Base-by-base conservation (phyloP, 2,797 vertebrate species). In the Acomys russatus region DNA sequence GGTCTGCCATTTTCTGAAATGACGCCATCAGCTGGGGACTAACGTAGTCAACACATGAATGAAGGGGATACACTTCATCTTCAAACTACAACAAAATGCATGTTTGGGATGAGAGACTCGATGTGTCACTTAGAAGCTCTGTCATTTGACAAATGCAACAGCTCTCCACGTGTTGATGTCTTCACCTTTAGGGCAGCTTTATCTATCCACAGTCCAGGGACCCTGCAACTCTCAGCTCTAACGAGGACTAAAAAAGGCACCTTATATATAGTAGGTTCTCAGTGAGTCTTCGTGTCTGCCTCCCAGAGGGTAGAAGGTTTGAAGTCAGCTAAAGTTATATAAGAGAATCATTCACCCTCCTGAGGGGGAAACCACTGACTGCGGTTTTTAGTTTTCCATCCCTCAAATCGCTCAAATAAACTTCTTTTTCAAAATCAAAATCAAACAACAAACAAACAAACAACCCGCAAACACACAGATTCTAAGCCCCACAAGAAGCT, bases 371-470 rank as follows among this genome's bases (percentile, higher is more conserved):
- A 56, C 44, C 44, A 44, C 18, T 6, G 63, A 30, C 23, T 70
- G 33, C 76, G 49, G 49, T 38, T 93, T 33, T 64, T 66, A 56
- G 73, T 85, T 76, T 3, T 61, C 12, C 10, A 44, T 30, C 56
- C 71, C 14, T 1, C 1, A 63, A 35, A 54, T 64, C 59, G 61
- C 66, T 22, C 74, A 82, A 83, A 68, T 86, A 87, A 66, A 59
- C 68, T 89, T 91, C 49, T 25, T 84, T 93, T 93, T 80, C 28
- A 15, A 51, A 94, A 93, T 20, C 35, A 83, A 64, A 5, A 44
- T 3, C 25, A 76, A 59, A 17, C 30, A 49, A 7, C 44, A 49
- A 49, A 66, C 61, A 84, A 33, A 49, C 33, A 18, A 15, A 56
- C 54, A 49, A 44, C 9, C 54, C 4, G 3, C 6, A 77, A 88